Base-by-base conservation (phyloP, 2,888 invertebrate species). In the Temnothorax ravouxi region DNA sequence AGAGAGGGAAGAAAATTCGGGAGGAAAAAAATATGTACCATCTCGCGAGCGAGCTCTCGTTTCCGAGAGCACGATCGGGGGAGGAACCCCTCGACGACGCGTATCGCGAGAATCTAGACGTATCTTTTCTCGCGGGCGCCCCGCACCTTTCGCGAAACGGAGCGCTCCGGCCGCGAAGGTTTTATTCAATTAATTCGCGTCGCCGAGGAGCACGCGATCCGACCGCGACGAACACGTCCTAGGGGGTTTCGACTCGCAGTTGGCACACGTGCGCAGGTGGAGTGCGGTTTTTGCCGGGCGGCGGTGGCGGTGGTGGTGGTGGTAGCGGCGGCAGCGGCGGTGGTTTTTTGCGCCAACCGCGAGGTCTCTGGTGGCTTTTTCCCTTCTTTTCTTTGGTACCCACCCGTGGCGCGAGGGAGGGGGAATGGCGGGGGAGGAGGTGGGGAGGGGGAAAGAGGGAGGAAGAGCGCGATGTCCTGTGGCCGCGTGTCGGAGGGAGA, bases 181-280 rank as follows among this genome's bases (percentile, higher is more conserved):
- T 87, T 79, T 83, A 83, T 89, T 84, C 81, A 80, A 86, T 89
- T 89, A 89, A 89, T 89, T 86, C 84, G 50, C 71, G 61, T 83
- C 64, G 61, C 44, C 41, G 54, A 41, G 64, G 64, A 64, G 34
- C 79, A 69, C 85, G 89, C 89, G 89, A 89, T 88, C 84, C 72
- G 82, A 85, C 75, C 90, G 84, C 90, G 69, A 72, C 64, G 83
- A 83, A 85, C 84, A 84, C 74, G 85, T 90, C 86, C 89, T 90
- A 89, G 89, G 89, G 89, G 90, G 89, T 90, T 90, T 89, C 89
- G 56, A 41, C 89, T 86, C 90, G 88, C 88, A 88, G 92, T 92
- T 91, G 92, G 92, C 91, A 92, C 92, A 92, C 92, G 92, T 92
- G 92, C 92, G 91, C 92, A 92, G 92, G 92, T 92, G 91, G 91